Evolutionary conservation across 2,113 vertebrate species (phyloP).

Genomic region (Tachycineta bicolor): DNA sequence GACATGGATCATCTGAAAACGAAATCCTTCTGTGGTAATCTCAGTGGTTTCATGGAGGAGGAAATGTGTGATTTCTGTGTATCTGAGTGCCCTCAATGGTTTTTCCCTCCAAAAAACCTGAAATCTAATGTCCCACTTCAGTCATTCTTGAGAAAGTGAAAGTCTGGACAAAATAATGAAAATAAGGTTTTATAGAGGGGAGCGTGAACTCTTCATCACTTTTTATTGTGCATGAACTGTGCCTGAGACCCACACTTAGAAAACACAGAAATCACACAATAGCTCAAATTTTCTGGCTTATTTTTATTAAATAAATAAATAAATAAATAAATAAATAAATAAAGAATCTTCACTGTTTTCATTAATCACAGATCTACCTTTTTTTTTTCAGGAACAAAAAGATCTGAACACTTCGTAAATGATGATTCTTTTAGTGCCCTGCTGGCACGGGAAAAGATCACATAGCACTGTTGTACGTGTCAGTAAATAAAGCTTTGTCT

Average conservation of each 20-base stretch:
- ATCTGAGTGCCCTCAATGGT: too few relatives aligned
- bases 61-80: accelerated
- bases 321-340: too few relatives aligned
- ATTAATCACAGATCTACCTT: neutral
- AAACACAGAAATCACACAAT: neutral
- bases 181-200: neutral
- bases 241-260: neutral
- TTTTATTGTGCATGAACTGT: neutral
- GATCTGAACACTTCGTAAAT: neutral
- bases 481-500: neutral
- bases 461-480: accelerated
- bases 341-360: neutral
- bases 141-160: neutral
- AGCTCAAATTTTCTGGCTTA: neutral
- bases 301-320: too few relatives aligned
- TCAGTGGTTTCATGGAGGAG: neutral
- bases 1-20: neutral
- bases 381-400: accelerated
- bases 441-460: neutral
- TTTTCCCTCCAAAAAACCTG: accelerated
- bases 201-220: neutral
- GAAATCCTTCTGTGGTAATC: accelerated
- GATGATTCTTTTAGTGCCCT: too few relatives aligned
- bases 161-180: neutral
- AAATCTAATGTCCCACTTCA: neutral